Conservation (phyloP, 2,113 vertebrate genomes). For the Cairina moschata region DNA sequence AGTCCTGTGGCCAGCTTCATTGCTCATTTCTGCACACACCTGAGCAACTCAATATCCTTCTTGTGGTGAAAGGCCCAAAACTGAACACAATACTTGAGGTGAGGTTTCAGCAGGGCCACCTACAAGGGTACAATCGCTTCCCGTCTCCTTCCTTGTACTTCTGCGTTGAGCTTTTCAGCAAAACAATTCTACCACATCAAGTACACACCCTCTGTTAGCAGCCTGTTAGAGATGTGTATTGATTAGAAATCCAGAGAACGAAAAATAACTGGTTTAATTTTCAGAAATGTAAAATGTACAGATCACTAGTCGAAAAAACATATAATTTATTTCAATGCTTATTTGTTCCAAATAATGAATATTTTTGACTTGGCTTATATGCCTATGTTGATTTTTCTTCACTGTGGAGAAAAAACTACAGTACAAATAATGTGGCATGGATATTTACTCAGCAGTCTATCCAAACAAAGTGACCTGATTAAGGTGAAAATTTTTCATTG, state of each 20-base stretch:
- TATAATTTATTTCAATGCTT: neutral
- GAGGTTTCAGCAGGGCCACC: neutral
- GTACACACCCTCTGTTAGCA: neutral
- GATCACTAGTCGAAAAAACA: neutral
- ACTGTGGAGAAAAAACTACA: neutral
- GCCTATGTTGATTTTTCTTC: neutral
- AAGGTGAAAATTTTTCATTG: slow-evolving; percentile 24
- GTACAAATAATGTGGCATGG: neutral
- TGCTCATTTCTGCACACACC: neutral
- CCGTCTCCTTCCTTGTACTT: neutral
- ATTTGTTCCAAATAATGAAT: neutral
- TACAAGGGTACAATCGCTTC: too few species aligned
- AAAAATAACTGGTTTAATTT: slow-evolving; percentile 29
- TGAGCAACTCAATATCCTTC: neutral
- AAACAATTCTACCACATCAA: neutral
- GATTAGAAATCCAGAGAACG: neutral
- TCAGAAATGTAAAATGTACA: neutral
- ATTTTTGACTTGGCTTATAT: neutral
- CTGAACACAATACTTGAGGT: neutral
- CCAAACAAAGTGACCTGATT: slow-evolving; percentile 23
- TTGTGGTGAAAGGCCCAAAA: neutral
- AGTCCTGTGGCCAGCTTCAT: neutral
- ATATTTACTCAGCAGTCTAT: neutral
- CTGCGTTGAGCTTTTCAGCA: neutral
- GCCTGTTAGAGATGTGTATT: neutral